A percentile compares a stretch with the other conserved stretches of the same genome.
These are phyloP conservation scores for Centropus unirufus DNA, from an alignment of 2,113 vertebrate species.

Conservation along the genomic window DNA sequence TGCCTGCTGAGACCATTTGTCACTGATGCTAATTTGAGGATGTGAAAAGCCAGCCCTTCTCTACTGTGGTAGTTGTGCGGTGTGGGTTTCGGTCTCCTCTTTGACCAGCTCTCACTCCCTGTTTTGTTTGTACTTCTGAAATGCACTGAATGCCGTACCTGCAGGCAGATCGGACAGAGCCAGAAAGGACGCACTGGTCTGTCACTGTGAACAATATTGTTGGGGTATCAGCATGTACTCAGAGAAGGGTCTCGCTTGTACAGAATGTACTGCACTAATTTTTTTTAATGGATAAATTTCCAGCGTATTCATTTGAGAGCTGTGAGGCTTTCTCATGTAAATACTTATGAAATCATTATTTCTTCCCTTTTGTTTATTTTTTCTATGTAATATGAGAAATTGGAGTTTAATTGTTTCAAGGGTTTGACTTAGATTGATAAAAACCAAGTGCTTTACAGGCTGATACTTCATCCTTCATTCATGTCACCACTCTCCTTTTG, in stretches of 20 bases:
- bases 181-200: not conserved
- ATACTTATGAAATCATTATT: not conserved
- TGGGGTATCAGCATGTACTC: not conserved
- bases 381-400: not conserved
- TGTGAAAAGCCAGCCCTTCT: not conserved
- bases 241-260: not conserved
- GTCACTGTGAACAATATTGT: not conserved
- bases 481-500: not conserved
- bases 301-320: not conserved
- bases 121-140: not conserved
- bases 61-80: accelerated
- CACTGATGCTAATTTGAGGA: not conserved
- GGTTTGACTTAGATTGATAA: not conserved
- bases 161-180: not conserved
- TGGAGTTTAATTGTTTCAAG: not conserved
- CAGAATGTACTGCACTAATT: not conserved
- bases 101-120: not conserved
- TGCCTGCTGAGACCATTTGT: not conserved
- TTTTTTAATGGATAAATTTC: not conserved
- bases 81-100: not conserved
- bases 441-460: not conserved
- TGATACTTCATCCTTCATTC: constrained; percentile 24
- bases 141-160: not conserved
- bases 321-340: not conserved
- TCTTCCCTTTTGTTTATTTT: not conserved